Evolutionary conservation across 2,888 invertebrate genomes (phyloP), one percentile per base, ranked within the genome.

Genomic region (Choristoneura rosaceana): DNA sequence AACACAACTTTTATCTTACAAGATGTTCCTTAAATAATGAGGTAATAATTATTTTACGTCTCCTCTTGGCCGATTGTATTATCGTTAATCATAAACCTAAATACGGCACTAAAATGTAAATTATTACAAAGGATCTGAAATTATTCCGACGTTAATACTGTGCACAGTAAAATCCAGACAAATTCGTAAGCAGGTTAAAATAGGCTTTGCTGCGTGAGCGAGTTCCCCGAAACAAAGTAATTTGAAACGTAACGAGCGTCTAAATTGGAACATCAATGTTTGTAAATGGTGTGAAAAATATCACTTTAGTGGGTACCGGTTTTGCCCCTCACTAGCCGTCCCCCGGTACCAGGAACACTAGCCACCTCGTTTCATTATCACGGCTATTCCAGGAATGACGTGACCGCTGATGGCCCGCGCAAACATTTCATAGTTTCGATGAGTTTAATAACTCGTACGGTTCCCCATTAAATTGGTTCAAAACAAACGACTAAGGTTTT

Each of bases 351-450:
- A n/a, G 43, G 47, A 61, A 66, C 61, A 52, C 9, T 7, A 66
- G 69, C 84, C 79, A 85, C 82, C 87, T 81, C 78, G 82, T 82
- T 82, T 86, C 81, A 88, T 90, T 88, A 87, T 83, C 84, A 82
- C 84, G 82, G 80, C 79, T 79, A 78, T 79, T 74, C 78, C 71
- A 76, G 75, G 76, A 76, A 77, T 78, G 76, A 79, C 79, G 77
- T 80, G 78, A 71, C 78, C 71, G 73, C 77, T 75, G 76, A 76
- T 78, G 76, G 76, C 75, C 73, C 73, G 70, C 76, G 76, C 76
- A 81, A 77, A 78, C 43, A 55, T 43, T 69, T 55, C 33, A 52
- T 60, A 71, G 55, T 17, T 43, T 33, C n/a, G 5, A 34, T 69
- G 43, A 38, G 38, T 59, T 34, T 69, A 64, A 59, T 64, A 64